Percentiles rank a stretch among this genome's conserved stretches.
phyloP scores from a whole-genome alignment of 37 sponge, comb jelly and placozoan species.

The Corticium candelabrum region DNA sequence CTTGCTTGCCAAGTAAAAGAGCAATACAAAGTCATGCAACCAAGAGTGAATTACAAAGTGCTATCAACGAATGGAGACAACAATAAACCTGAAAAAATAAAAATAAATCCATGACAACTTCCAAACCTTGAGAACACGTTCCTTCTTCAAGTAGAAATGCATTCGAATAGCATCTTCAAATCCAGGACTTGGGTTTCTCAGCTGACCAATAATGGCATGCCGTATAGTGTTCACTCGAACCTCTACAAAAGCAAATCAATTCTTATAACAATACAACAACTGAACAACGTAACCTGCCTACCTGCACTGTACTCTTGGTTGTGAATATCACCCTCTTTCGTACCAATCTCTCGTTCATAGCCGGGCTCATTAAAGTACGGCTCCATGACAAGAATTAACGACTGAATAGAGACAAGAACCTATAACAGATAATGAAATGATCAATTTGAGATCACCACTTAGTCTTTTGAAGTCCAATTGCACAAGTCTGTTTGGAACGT shows the following conservation, averaged over 20 bases:
- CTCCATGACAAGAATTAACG: conserved; percentile 84
- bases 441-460: background rate
- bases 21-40: too few relatives aligned
- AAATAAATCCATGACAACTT: too few relatives aligned
- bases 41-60: too few relatives aligned
- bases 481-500: too few relatives aligned
- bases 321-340: conserved; percentile 56
- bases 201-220: conserved; percentile 83
- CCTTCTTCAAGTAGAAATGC: conserved; percentile 63
- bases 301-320: conserved; percentile 75
- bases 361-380: conserved; percentile 98
- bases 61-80: too few relatives aligned
- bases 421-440: conserved; percentile 12
- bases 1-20: too few relatives aligned
- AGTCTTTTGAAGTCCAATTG: too few relatives aligned
- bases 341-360: conserved; percentile 77
- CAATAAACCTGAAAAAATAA: too few relatives aligned
- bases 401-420: conserved; percentile 94
- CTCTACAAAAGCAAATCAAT: too few relatives aligned
- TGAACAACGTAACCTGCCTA: too few relatives aligned
- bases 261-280: too few relatives aligned
- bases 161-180: conserved; percentile 69
- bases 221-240: conserved; percentile 54
- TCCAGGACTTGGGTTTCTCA: conserved; percentile 70
- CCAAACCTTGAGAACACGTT: conserved; percentile 29